Evolutionary conservation across 2,888 invertebrate genomes (phyloP).

Genomic region (Scotopteryx bipunctaria): DNA sequence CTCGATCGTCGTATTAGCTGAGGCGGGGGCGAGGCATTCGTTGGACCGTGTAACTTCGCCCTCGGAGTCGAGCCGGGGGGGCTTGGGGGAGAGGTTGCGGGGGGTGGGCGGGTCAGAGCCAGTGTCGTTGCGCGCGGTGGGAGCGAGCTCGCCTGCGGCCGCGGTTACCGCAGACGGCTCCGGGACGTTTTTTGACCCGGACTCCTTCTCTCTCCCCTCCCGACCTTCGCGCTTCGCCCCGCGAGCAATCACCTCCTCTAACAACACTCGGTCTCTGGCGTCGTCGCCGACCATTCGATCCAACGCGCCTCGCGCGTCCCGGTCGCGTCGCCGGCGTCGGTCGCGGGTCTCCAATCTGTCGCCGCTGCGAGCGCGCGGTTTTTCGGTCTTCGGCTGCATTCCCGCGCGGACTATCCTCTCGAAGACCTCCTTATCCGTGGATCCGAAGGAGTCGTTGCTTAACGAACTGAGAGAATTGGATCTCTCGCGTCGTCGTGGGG

Average conservation of each 20-base stretch:
- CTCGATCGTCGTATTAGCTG: slow-evolving; percentile 63
- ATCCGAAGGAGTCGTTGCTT: slow-evolving; percentile 81
- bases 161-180: slow-evolving; percentile 88
- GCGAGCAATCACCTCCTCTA: slow-evolving; percentile 87
- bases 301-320: slow-evolving; percentile 42
- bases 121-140: slow-evolving; percentile 66
- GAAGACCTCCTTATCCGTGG: slow-evolving; percentile 86
- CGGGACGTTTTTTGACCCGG: slow-evolving; percentile 87
- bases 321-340: slow-evolving; percentile 34
- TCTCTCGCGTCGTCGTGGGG: slow-evolving; percentile 32
- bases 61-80: slow-evolving; percentile 42
- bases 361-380: slow-evolving; percentile 51
- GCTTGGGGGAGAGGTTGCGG: neutral
- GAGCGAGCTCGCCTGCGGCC: slow-evolving; percentile 72
- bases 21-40: slow-evolving; percentile 72
- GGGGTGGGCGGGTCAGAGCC: slow-evolving; percentile 61
- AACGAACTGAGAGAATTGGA: slow-evolving; percentile 64
- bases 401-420: slow-evolving; percentile 91
- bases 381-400: slow-evolving; percentile 71
- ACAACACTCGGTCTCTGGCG: slow-evolving; percentile 56
- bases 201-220: slow-evolving; percentile 42
- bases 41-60: slow-evolving; percentile 62
- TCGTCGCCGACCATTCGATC: slow-evolving; percentile 59
- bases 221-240: slow-evolving; percentile 60
- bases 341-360: slow-evolving; percentile 46